Base-by-base conservation (phyloP, 2,888 invertebrate genomes). In the Anodontia alba region DNA sequence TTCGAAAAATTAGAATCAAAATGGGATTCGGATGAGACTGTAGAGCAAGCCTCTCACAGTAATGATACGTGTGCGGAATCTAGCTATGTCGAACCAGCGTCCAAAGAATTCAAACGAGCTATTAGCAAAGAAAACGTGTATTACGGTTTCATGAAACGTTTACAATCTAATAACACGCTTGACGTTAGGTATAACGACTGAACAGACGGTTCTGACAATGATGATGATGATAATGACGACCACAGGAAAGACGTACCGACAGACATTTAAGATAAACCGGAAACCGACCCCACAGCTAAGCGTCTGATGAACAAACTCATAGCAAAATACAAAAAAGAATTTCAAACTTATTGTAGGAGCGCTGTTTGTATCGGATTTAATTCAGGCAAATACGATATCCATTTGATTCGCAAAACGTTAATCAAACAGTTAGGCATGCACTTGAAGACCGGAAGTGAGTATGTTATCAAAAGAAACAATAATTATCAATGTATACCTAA, bases 41-140 rank as follows among this genome's bases (percentile, higher is more conserved):
- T 49, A n/a, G 8, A 7, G 5, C 5, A 5, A n/a, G 20, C 3
- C 17, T 38, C 38, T 38, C 49, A 49, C 26, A 15, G 23, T 26
- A 26, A 54, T 26, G 54, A 26, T 26, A 2, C 23, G 15, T 62
- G 78, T 42, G 31, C 46, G 23, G 54, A 54, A 54, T 54, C 54
- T 23, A 54, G 15, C 15, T 8, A 23, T 26, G 1, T n/a, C 20
- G 69, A 78, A 69, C 78, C 68, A 17, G 38, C 69, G 23, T 78
- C 78, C 0, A 29, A 23, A 29, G 70, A 78, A 31, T 78, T 78
- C 57, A 10, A 69, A 10, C 8, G 57, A 0, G 69, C 73, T 10
- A 68, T 78, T 8, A 20, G 42, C n/a, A 78, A 70, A 68, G 78
- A 68, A 73, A 73, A 78, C 38, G 73, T 73, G 7, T 73, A 23